These are phyloP conservation scores for Lophotriccus pileatus DNA, from an alignment of 2,797 vertebrate species.

Conservation along the genomic window DNA sequence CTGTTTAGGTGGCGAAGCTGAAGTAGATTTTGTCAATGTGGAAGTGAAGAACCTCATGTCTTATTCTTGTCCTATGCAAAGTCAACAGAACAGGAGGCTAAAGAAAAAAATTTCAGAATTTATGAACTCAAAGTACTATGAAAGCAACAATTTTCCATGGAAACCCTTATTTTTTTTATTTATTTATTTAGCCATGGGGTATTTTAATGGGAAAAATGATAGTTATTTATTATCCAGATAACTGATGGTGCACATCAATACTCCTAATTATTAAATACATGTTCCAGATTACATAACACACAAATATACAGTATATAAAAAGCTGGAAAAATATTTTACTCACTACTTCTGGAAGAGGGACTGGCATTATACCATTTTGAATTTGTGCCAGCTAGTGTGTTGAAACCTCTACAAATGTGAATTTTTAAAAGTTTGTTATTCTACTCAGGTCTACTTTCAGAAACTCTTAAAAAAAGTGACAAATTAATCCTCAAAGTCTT, in stretches of 20 bases:
- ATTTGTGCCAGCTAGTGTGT: background rate
- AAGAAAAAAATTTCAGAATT: background rate
- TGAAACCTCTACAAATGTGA: background rate
- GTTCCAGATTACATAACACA: background rate
- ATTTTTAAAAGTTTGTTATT: background rate
- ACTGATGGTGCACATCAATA: background rate
- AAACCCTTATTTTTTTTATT: background rate
- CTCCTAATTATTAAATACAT: background rate
- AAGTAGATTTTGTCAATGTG: background rate
- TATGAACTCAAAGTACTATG: background rate
- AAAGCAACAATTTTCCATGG: background rate
- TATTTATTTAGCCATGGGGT: background rate
- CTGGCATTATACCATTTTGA: background rate
- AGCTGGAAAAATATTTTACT: background rate
- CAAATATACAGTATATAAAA: background rate
- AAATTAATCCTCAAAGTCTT: background rate
- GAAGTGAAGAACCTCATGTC: background rate
- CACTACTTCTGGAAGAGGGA: background rate
- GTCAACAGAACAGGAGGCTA: background rate
- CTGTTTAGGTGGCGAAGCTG: background rate
- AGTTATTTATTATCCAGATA: background rate
- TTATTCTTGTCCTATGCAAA: background rate
- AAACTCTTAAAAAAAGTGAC: background rate
- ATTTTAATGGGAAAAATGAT: background rate
- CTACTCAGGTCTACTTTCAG: background rate